Evolutionary conservation across 2,888 invertebrate species (phyloP).

Genomic region (Gymnoscelis rufifasciata): DNA sequence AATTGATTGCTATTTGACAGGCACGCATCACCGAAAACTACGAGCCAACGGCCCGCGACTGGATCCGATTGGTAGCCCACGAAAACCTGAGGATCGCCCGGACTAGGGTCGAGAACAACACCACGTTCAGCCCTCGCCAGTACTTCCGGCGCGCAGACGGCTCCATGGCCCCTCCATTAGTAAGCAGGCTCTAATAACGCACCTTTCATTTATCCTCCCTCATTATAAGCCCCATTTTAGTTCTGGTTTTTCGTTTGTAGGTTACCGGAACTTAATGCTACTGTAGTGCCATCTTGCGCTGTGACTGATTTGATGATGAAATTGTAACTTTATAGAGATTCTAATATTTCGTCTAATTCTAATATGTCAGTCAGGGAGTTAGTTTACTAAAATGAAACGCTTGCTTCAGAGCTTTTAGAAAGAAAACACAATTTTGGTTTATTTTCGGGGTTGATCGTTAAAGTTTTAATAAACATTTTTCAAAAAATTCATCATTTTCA

Average conservation of each 20-base stretch:
- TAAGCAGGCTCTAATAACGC: constrained; percentile 4
- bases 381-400: too few relatives aligned
- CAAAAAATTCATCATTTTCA: too few relatives aligned
- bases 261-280: not conserved
- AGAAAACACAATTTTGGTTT: too few relatives aligned
- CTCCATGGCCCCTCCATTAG: not conserved
- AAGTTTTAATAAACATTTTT: too few relatives aligned
- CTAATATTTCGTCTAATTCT: too few relatives aligned
- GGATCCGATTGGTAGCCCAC: constrained; percentile 20
- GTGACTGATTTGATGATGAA: not conserved
- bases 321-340: not conserved
- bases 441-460: too few relatives aligned
- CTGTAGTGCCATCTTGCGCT: constrained; percentile 2
- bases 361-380: too few relatives aligned
- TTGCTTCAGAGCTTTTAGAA: too few relatives aligned
- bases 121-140: not conserved
- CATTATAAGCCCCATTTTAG: not conserved
- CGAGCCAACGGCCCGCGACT: constrained; percentile 9
- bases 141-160: constrained; percentile 14
- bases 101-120: not conserved
- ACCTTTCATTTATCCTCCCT: constrained; percentile 6
- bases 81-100: constrained; percentile 14
- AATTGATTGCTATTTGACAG: constrained; percentile 6
- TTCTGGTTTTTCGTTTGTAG: not conserved
- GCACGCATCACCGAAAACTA: constrained; percentile 3